Evolutionary conservation across 2,797 vertebrate genomes (phyloP), one percentile per base, ranked within the genome.

Genomic region (Oreochromis grahami): DNA sequence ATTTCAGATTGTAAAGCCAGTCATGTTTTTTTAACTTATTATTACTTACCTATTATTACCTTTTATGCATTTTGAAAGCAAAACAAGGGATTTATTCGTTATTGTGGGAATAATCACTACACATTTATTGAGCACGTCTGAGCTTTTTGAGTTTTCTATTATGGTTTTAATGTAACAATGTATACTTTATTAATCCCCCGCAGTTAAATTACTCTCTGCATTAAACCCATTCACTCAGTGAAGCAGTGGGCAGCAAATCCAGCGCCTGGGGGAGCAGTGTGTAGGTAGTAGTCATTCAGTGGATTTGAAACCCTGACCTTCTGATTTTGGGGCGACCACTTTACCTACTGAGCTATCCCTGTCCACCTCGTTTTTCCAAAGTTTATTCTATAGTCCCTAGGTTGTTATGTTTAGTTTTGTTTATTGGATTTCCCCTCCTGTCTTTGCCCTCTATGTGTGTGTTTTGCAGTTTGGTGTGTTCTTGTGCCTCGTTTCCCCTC

Each of bases 291-390:
- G 15, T 32, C 55, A 32, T 58, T 58, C 26, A 58, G 55, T 26
- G 17, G 0, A 58, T 32, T 17, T 3, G 0, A 32, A 58, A 58
- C 55, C 15, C 55, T 1, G 0, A 58, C 3, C 26, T 58, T 58
- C 26, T 2, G 8, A 32, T 32, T 58, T 32, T 58, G 29, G 55
- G 15, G 29, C 15, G 8, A 58, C 55, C 55, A 58, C 55, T 58
- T 58, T 58, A 32, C 8, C 55, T 32, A 58, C 55, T 58, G 55
- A 58, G 55, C 29, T 32, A 58, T 32, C 15, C 29, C 55, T 32
- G 55, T 58, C 56, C 29, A 6, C 3, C 50, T 52, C 1, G 0
- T 51, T 21, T 11, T n/a, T 11, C 19, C 19, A 51, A 11, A 51
- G 19, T 51, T 51, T 51, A 11, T 21, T 51, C 5, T 51, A n/a